Conservation (phyloP, 2,888 invertebrate species). For the Plusia festucae region DNA sequence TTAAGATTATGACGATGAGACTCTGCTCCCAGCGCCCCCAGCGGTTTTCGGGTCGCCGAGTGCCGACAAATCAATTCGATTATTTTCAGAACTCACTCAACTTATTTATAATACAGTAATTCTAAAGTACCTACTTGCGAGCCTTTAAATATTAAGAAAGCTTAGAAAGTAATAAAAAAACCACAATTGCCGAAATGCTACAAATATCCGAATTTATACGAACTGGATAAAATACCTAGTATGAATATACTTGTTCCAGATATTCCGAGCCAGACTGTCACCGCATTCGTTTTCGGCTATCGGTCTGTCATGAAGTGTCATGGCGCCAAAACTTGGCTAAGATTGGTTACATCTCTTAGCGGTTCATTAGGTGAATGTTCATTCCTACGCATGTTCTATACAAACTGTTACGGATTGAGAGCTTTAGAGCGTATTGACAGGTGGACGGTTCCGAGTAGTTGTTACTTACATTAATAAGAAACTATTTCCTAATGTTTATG, state of each 20-base stretch:
- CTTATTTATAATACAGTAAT: no score
- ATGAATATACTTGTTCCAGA: constrained; percentile 47
- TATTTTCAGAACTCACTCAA: constrained; percentile 39
- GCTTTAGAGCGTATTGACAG: constrained; percentile 20
- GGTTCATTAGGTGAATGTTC: constrained; percentile 49
- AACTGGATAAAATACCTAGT: not conserved
- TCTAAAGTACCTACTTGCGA: no score
- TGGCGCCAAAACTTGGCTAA: constrained; percentile 32
- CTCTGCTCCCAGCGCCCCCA: constrained; percentile 7
- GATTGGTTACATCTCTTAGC: constrained; percentile 47
- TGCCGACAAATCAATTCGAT: constrained; percentile 55
- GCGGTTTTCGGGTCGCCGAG: constrained; percentile 37
- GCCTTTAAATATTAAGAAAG: no score
- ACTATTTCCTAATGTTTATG: not conserved
- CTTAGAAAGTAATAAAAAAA: no score
- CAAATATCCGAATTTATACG: not conserved
- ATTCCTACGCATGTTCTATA: not conserved
- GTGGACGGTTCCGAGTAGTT: not conserved
- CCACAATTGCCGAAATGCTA: not conserved
- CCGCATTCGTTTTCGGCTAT: constrained; percentile 56
- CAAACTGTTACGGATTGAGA: not conserved
- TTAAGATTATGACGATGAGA: constrained; percentile 52
- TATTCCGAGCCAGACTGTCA: constrained; percentile 51
- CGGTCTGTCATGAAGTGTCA: constrained; percentile 51
- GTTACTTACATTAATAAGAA: not conserved